These are phyloP conservation scores for Drosophila mettleri DNA, from an alignment of 2,888 invertebrate species.

Conservation along the genomic window DNA sequence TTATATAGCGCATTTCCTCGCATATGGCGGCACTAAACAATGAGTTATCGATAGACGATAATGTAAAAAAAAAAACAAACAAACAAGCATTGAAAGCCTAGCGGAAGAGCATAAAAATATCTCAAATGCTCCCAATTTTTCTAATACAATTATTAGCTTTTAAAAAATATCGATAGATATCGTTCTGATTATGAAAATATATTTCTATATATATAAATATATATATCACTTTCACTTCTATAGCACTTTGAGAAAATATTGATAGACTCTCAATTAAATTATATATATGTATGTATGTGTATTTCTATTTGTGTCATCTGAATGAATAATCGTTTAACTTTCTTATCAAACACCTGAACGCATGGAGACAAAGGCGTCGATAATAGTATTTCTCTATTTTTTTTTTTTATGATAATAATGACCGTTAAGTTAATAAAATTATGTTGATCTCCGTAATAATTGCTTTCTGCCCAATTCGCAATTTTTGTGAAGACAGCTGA, in stretches of 20 bases:
- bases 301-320: constrained; percentile 22
- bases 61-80: not conserved
- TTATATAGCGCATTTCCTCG: constrained; percentile 18
- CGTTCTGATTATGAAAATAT: not conserved
- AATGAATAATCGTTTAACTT: constrained; percentile 26
- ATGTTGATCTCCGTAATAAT: constrained; percentile 1
- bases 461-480: not conserved
- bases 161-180: not conserved
- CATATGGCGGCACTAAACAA: not conserved
- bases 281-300: not conserved
- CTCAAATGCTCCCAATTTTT: not conserved
- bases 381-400: not conserved
- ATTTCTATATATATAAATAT: not conserved
- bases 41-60: constrained; percentile 8
- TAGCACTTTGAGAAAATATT: too few relatives aligned
- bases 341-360: constrained; percentile 30
- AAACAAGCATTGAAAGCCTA: not conserved
- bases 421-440: constrained; percentile 1
- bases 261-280: too few relatives aligned
- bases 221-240: too few relatives aligned
- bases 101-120: not conserved
- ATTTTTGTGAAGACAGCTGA: constrained; percentile 11
- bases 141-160: too few relatives aligned
- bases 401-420: not conserved
- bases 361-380: constrained; percentile 1